These are phyloP conservation scores for Myrmecobius fasciatus DNA, from an alignment of 2,113 vertebrate genomes.

Conservation along the genomic window DNA sequence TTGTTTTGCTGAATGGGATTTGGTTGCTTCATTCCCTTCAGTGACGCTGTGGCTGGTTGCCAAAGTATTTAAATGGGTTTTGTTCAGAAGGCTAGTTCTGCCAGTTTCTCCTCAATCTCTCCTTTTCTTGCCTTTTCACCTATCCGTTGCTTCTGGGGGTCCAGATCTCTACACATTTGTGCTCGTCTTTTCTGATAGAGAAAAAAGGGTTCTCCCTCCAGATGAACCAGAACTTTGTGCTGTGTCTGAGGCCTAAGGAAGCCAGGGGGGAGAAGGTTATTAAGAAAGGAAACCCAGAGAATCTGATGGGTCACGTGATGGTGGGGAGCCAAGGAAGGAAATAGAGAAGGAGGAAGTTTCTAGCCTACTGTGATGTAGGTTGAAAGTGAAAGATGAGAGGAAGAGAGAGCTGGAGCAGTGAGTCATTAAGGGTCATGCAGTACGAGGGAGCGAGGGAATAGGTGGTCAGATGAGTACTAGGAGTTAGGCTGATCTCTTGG, in stretches of 20 bases:
- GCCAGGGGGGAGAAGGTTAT: not conserved
- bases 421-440: slow-evolving; percentile 42
- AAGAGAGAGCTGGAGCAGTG: slow-evolving; percentile 46
- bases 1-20: not conserved
- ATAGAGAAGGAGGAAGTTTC: slow-evolving; percentile 69
- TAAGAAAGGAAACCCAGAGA: not conserved
- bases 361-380: slow-evolving; percentile 64
- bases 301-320: not conserved
- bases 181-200: not conserved
- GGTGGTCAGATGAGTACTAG: slow-evolving; percentile 57
- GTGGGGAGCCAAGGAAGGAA: slow-evolving; percentile 60
- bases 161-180: not conserved
- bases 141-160: not conserved
- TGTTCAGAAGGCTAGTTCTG: not conserved
- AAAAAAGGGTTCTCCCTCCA: not conserved
- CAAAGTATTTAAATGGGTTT: slow-evolving; percentile 28
- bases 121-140: not conserved
- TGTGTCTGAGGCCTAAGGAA: slow-evolving; percentile 26
- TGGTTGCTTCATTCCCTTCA: slow-evolving; percentile 7
- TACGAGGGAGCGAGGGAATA: slow-evolving; percentile 48
- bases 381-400: slow-evolving; percentile 73
- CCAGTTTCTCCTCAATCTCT: not conserved
- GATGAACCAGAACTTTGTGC: not conserved
- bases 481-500: not conserved
- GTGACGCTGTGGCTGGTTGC: not conserved